phyloP scores from a whole-genome alignment of 53 echinoderm and acorn worm species.

The Mesocentrotus franciscanus region DNA sequence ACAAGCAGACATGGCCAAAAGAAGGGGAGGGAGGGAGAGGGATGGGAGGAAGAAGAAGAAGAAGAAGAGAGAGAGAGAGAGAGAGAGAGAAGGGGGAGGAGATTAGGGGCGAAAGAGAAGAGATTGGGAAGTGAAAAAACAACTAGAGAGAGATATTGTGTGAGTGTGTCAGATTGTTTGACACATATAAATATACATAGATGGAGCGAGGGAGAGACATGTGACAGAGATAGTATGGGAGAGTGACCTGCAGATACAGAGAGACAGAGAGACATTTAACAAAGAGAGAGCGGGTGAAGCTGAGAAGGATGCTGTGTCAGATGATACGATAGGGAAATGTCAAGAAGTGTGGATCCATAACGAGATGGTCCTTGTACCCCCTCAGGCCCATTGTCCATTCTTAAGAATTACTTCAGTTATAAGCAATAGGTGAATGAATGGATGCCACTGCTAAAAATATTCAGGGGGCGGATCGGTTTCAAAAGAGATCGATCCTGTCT shows the following conservation, averaged over 20 bases:
- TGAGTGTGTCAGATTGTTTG: too few species aligned
- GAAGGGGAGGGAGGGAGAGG: background rate
- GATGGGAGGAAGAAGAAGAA: background rate
- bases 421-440: background rate
- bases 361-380: background rate
- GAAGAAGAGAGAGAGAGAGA: background rate
- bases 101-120: too few species aligned
- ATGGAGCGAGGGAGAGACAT: too few species aligned
- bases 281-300: background rate
- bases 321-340: background rate
- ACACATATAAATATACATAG: too few species aligned
- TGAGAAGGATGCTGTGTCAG: background rate
- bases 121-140: too few species aligned
- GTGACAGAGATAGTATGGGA: too few species aligned
- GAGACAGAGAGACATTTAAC: too few species aligned
- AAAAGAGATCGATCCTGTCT: background rate
- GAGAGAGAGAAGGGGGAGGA: too few species aligned
- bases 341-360: background rate
- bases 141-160: too few species aligned
- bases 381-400: background rate
- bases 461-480: background rate
- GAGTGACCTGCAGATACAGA: too few species aligned
- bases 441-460: background rate
- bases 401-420: background rate
- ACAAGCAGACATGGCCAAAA: background rate